A percentile compares a stretch with the other conserved stretches of the same genome.
phyloP scores from a whole-genome alignment of 2,113 vertebrate species.

The Mellivora capensis region DNA sequence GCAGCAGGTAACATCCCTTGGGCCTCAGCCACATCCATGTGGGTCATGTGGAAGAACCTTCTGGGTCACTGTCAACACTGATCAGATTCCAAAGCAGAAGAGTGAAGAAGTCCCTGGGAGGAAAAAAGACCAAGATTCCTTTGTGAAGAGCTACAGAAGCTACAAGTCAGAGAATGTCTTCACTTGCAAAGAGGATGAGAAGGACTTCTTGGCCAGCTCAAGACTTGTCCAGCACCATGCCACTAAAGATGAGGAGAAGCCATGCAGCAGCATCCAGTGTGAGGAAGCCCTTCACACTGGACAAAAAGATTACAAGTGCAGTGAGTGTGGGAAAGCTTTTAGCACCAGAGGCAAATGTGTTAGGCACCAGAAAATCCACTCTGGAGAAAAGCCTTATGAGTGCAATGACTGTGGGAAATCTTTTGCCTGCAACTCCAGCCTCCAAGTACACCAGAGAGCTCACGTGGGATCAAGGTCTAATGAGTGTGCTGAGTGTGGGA shows the following conservation, averaged over 20 bases:
- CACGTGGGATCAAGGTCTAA: background rate
- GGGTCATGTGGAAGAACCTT: background rate
- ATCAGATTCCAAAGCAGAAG: background rate
- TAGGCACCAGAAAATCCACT: background rate
- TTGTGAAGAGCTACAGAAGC: background rate
- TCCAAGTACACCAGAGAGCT: background rate
- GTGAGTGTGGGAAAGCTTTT: background rate
- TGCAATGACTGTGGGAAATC: background rate
- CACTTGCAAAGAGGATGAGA: background rate
- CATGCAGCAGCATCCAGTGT: fast-evolving
- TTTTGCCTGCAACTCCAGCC: background rate
- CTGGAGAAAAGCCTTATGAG: background rate
- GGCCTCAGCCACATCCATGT: background rate
- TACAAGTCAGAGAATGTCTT: background rate
- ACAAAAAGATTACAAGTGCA: background rate
- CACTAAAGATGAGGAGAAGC: background rate
- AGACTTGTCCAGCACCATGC: background rate
- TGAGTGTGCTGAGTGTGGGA: background rate
- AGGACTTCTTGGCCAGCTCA: background rate
- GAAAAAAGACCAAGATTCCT: background rate
- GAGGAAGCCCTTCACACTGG: background rate
- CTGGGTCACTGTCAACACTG: background rate
- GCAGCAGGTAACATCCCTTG: background rate
- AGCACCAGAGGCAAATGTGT: background rate
- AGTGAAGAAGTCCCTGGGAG: background rate